Evolutionary conservation across 2,888 invertebrate species (phyloP).

Genomic region (Dicranocentrus wangi): DNA sequence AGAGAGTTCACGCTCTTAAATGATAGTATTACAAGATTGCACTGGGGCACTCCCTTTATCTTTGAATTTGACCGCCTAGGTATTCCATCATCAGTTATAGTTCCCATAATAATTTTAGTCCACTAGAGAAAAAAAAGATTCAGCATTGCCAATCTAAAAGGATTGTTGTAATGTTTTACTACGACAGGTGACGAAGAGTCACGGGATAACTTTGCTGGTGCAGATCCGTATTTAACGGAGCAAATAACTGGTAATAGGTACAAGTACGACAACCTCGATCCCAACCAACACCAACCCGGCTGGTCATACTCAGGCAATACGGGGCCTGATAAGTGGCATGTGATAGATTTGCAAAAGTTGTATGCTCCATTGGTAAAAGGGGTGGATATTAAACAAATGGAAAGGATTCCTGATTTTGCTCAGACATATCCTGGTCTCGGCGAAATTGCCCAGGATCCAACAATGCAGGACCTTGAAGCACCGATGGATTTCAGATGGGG

Average conservation of each 20-base stretch:
- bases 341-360: background rate
- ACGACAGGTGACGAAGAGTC: background rate
- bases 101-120: background rate
- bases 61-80: background rate
- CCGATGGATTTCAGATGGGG: slow-evolving; percentile 20
- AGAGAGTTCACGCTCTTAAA: background rate
- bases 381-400: background rate
- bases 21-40: background rate
- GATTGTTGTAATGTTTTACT: background rate
- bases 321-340: background rate
- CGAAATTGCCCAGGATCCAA: background rate
- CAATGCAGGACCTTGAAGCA: background rate
- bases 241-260: background rate
- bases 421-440: slow-evolving; percentile 20
- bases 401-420: background rate
- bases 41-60: background rate
- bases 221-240: background rate
- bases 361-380: background rate
- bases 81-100: background rate
- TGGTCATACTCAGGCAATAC: slow-evolving; percentile 9
- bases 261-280: background rate
- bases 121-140: too few species aligned
- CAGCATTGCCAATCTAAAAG: background rate
- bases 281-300: slow-evolving; percentile 7
- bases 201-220: background rate